Base-by-base conservation (phyloP, 2,888 invertebrate genomes). In the Drosophila hamatofila region DNA sequence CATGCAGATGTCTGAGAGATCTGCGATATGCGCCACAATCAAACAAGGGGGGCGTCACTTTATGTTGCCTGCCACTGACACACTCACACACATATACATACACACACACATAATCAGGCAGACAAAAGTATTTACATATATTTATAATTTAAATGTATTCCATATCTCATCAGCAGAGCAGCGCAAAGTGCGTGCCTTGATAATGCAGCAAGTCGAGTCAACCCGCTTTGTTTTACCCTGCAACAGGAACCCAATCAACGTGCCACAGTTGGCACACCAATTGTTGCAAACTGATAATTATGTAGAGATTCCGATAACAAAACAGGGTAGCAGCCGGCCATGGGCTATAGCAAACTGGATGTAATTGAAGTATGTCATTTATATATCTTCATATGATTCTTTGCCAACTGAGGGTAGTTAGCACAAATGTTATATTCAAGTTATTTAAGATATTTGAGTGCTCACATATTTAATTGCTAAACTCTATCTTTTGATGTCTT, bases 1-100 rank as follows among this genome's bases (percentile, higher is more conserved):
- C 61, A 68, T 86, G 57, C 83, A 83, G 89, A 83, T 83, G 83
- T 78, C 67, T 70, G 63, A 72, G 83, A 77, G 80, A 78, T 83
- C 72, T 54, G 11, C 42, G 59, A 65, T 75, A 65, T 54, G 27
- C 25, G 18, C 9, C 23, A 35, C 44, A 42, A 14, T 12, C 42
- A 33, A 35, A 35, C 51, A 46, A 30, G 30, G 71, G 60, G 63
- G 61, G 64, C 41, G 39, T 35, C 56, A 41, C 44, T 27, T 58
- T 9, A 25, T 21, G 57, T 33, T 33, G 62, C 27, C 49, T 27
- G 30, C 54, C 30, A 18, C 44, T 12, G 35, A n/a, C n/a, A 11
- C 12, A 16, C 3, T 2, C 16, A 8, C n/a, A n/a, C 37, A 30
- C 12, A 14, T 12, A 33, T 11, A 33, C 33, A 33, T 37, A 2